These are phyloP conservation scores for Malurus melanocephalus DNA, from an alignment of 2,113 vertebrate genomes.

Conservation along the genomic window DNA sequence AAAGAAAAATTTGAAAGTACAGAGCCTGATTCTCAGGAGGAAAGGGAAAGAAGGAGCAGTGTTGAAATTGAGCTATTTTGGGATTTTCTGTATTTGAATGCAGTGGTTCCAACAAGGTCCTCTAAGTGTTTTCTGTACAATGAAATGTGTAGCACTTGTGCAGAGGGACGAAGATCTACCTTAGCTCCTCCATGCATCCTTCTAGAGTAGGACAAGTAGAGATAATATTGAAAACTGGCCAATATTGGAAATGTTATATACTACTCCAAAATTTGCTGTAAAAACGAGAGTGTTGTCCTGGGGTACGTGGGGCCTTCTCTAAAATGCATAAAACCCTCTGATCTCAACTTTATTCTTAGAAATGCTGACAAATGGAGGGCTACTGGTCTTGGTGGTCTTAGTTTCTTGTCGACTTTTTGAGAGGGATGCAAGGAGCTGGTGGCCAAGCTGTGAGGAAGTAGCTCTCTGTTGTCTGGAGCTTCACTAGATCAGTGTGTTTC, in stretches of 20 bases:
- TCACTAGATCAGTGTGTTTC: background rate
- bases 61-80: rapidly evolving
- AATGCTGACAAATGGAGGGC: background rate
- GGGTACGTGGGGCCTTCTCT: rapidly evolving
- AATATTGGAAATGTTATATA: background rate
- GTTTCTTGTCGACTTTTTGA: background rate
- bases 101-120: background rate
- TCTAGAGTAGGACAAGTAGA: background rate
- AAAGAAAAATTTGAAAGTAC: background rate
- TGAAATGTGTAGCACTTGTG: background rate
- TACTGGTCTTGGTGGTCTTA: background rate
- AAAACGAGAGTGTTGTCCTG: background rate
- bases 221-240: background rate
- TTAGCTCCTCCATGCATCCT: background rate
- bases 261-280: background rate
- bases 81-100: background rate
- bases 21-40: background rate
- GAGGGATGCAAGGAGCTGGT: background rate
- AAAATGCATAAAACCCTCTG: background rate
- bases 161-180: background rate
- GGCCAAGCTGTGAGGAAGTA: background rate
- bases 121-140: background rate
- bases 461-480: background rate
- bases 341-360: background rate
- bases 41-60: background rate